Evolutionary conservation across 2,888 invertebrate genomes (phyloP).

Genomic region (Ferdinandea cuprea): DNA sequence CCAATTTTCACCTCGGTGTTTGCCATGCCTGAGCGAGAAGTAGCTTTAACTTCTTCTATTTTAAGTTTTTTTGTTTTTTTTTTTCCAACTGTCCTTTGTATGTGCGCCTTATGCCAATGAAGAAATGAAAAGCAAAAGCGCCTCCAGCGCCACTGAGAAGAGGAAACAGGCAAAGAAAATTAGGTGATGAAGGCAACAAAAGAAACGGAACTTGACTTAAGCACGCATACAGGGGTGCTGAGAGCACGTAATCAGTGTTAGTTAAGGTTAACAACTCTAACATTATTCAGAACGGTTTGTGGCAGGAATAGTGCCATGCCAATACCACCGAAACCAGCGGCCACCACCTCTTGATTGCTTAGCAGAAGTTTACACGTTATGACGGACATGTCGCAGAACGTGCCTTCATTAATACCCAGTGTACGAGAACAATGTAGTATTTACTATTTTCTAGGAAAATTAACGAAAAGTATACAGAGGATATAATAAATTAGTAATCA

Average conservation of each 20-base stretch:
- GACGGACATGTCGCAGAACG: slow-evolving; percentile 71
- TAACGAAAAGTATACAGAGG: slow-evolving; percentile 18
- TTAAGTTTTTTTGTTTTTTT: slow-evolving; percentile 50
- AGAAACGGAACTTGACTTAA: slow-evolving; percentile 55
- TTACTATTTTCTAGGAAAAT: slow-evolving; percentile 50
- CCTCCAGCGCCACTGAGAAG: slow-evolving; percentile 1
- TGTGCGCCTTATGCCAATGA: slow-evolving; percentile 59
- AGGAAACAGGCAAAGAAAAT: slow-evolving; percentile 47
- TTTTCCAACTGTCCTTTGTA: slow-evolving; percentile 50
- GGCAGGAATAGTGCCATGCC: slow-evolving; percentile 14
- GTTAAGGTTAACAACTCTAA: slow-evolving; percentile 73
- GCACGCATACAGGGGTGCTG: slow-evolving; percentile 66
- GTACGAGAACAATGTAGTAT: slow-evolving; percentile 69
- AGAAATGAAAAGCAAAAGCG: slow-evolving; percentile 54
- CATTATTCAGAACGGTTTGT: slow-evolving; percentile 65
- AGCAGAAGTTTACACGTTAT: slow-evolving; percentile 71
- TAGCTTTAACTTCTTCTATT: slow-evolving; percentile 22
- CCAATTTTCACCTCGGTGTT: slow-evolving; percentile 62
- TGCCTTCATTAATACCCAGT: slow-evolving; percentile 73
- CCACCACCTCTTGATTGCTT: slow-evolving; percentile 67
- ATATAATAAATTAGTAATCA: slow-evolving; percentile 72
- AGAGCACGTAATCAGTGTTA: slow-evolving; percentile 74
- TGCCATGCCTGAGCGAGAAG: slow-evolving; percentile 1
- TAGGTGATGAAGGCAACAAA: slow-evolving; percentile 59
- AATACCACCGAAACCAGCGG: not conserved